Conservation (phyloP, 2,888 invertebrate species). For the Choreutis nemorana region DNA sequence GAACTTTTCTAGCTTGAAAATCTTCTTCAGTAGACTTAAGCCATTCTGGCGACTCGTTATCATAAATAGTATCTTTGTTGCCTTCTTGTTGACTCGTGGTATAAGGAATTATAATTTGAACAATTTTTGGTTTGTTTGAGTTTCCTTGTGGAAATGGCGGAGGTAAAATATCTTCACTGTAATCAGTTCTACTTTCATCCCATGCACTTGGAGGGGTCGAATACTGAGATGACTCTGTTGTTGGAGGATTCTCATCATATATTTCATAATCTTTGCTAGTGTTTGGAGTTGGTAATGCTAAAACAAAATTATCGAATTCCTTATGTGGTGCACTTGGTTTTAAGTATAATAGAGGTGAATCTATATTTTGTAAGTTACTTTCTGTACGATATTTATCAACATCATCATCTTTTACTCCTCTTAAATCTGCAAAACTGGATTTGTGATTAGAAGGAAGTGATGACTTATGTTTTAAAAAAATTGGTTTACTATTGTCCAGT, state of each 20-base stretch:
- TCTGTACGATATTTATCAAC: constrained; percentile 54
- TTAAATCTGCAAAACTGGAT: constrained; percentile 41
- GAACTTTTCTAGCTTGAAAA: constrained; percentile 58
- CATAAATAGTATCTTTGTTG: constrained; percentile 20
- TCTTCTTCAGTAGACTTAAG: constrained; percentile 29
- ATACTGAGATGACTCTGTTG: constrained; percentile 21
- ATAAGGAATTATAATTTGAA: constrained; percentile 85
- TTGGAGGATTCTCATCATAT: constrained; percentile 44
- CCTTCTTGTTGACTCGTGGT: constrained; percentile 57
- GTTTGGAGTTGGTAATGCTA: constrained; percentile 29
- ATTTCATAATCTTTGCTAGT: constrained; percentile 47
- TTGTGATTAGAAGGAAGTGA: constrained; percentile 35
- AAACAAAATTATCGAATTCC: constrained; percentile 48
- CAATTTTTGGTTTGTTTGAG: constrained; percentile 67
- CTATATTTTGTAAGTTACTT: constrained; percentile 57
- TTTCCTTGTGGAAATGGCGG: constrained; percentile 23
- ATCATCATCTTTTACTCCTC: constrained; percentile 47
- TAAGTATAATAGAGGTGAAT: constrained; percentile 66
- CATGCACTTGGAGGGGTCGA: constrained; percentile 23
- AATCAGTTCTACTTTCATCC: constrained; percentile 35
- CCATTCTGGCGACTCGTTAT: constrained; percentile 53
- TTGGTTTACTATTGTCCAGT: constrained; percentile 28
- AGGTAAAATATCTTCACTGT: constrained; percentile 23
- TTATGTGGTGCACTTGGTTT: constrained; percentile 64
- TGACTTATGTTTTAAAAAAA: constrained; percentile 25